Base-by-base conservation (phyloP, 2,797 vertebrate species). In the Falco concolor region DNA sequence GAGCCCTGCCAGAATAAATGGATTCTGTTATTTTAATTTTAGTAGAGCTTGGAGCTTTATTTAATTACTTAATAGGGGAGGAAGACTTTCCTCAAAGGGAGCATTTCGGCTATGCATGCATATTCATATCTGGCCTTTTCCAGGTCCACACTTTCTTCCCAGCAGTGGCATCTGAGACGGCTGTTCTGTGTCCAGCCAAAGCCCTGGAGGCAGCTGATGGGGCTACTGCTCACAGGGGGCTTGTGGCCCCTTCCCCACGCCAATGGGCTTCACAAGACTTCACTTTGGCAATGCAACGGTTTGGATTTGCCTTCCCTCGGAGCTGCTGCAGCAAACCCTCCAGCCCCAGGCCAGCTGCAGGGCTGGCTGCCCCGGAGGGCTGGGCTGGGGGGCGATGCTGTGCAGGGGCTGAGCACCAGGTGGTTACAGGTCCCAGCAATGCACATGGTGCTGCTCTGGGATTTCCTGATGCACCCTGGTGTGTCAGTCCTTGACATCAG, bases 21-120 rank as follows among this genome's bases (percentile, higher is more conserved):
- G 56, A 50, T 59, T 86, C 59, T 95, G 89, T 96, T 94, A 91
- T 93, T 96, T 96, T 94, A 95, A 95, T 90, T 87, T 96, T 96
- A 94, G 93, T 84, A 81, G 86, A 89, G 79, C 95, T 92, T 0
- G 34, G 73, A 82, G 91, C 89, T 92, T 91, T 95, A 81, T 92
- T 95, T 96, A 94, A 94, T 95, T 96, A 92, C 94, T 95, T 96
- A 96, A 77, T 87, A 84, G 63, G 65, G 50, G 77, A 92, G 73
- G 90, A 92, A 85, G 87, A 65, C 72, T 83, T 73, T 65, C 85
- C 84, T 94, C 80, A 92, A 91, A 91, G 54, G 88, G 85, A 88
- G 59, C 49, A 23, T 93, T 93, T 86, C 2, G 14, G 84, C 88
- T 85, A 22, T 32, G 52, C 20, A 15, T 68, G 85, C 53, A 25